Evolutionary conservation across 2,888 invertebrate genomes (phyloP), one percentile per base, ranked within the genome.

Genomic region (Drosophila paramelanica): DNA sequence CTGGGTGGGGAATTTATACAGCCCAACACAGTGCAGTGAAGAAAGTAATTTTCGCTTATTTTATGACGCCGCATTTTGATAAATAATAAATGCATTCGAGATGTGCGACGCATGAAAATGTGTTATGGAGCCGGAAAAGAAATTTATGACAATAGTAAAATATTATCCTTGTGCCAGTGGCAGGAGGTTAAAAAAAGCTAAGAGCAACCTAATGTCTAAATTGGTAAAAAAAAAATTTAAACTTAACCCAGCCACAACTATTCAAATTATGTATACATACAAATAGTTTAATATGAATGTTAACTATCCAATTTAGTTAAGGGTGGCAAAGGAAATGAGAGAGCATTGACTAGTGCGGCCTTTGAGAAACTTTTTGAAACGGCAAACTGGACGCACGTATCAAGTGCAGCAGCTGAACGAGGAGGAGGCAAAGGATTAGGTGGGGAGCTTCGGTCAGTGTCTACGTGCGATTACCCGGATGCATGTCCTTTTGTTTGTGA

Each of bases 401-500:
- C 60, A 31, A 52, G 51, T 55, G 71, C 64, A 43, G 60, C 59
- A 52, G 58, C 57, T 64, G 47, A 62, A 33, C 47, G 43, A 33
- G 42, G 27, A 11, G 11, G 20, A 11, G 38, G 13, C 33, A 52
- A 49, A 47, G 51, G 51, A 65, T 49, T 56, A 36, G 45, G 38
- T 0, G 17, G 11, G 27, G 25, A 23, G 38, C 33, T 41, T 25
- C 11, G 47, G 31, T 17, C 42, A 33, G 50, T 49, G 41, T 51
- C 25, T 62, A 80, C 77, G 84, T 79, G 67, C 64, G 66, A 67
- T 69, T 65, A 60, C 57, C 67, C 50, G 25, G 57, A 42, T 78
- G 68, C 68, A 68, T 79, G 79, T 72, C 53, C 72, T 74, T 73
- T 88, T 84, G 89, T 83, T 80, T 87, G 73, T 51, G 65, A 81